Percentiles rank a stretch among this genome's conserved stretches.
These are phyloP conservation scores for Drosophila anomelani DNA, from an alignment of 2,888 invertebrate species.

Conservation along the genomic window DNA sequence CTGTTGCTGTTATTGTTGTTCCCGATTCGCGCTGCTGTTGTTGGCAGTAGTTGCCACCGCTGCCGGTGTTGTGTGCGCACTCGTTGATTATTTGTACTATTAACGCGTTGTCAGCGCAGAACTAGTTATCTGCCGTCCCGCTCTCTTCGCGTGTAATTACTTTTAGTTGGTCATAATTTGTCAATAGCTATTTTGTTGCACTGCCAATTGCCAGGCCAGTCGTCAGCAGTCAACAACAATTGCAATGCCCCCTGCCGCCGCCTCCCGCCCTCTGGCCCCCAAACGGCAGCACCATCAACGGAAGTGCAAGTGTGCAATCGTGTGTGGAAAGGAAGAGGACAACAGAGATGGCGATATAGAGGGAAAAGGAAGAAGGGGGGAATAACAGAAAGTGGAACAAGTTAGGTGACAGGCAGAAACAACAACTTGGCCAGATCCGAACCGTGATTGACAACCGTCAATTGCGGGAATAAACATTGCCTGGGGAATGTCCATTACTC, in stretches of 20 bases:
- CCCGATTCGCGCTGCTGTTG: conserved; percentile 41
- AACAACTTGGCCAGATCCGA: conserved; percentile 27
- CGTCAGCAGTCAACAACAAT: conserved; percentile 36
- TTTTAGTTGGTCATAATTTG: conserved; percentile 79
- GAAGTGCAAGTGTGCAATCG: conserved; percentile 72
- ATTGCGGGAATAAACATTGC: conserved; percentile 23
- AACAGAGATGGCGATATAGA: not conserved
- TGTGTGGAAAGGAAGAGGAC: conserved; percentile 31
- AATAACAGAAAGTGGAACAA: conserved; percentile 44
- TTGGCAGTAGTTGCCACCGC: conserved; percentile 25
- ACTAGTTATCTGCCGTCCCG: conserved; percentile 63
- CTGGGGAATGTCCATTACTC: conserved; percentile 14
- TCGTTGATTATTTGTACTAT: conserved; percentile 77
- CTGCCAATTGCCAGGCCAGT: conserved; percentile 49
- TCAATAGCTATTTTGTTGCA: conserved; percentile 78
- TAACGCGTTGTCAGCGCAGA: conserved; percentile 68
- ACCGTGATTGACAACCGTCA: conserved; percentile 35
- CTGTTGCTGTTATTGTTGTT: conserved; percentile 58
- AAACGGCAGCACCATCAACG: conserved; percentile 45
- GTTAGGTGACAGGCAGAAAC: conserved; percentile 39
- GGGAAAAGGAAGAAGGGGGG: not conserved
- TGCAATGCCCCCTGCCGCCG: not conserved
- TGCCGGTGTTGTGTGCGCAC: conserved; percentile 48
- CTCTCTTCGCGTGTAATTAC: conserved; percentile 70
- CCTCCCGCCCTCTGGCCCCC: conserved; percentile 9